Evolutionary conservation across 2,113 vertebrate genomes (phyloP), one percentile per base, ranked within the genome.

Genomic region (Lates calcarifer): DNA sequence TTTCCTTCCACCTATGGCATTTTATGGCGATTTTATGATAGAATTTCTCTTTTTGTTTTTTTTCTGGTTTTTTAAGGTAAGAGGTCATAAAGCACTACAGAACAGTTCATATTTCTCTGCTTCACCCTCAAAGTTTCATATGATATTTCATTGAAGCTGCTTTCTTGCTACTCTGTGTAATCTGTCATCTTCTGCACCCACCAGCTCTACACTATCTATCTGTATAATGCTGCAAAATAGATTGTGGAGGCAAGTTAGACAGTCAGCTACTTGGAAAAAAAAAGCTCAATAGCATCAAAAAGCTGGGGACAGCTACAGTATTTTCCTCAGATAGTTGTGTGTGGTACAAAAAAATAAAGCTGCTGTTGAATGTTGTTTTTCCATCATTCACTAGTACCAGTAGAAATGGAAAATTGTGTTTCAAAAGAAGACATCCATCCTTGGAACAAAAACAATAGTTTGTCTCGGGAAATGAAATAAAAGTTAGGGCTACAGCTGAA

Each of bases 111-210:
- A 31, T 71, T 35, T 64, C 4, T 65, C 29, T 39, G 51, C 9
- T 57, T 65, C 11, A 3, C 45, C 33, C 28, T 43, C 15, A 73
- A 64, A 45, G 2, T 57, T 79, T 78, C 3, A 73, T 58, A 75
- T 69, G 24, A 58, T 72, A 5, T 63, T 64, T 68, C 73, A 75
- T 39, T 79, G 66, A 78, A 77, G 24, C 26, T 60, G 29, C 35
- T 82, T 77, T 53, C 53, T 51, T 60, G 47, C 60, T 72, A 2
- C 26, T 55, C 6, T 24, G 2, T 17, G 22, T 73, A 65, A 79
- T 76, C 70, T 66, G 56, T 90, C 69, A 73, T 73, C 26, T 33
- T 58, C 37, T 66, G 47, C 63, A 29, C 58, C 75, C 72, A 61
- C 13, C 28, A 35, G 35, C 76, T 76, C 63, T 6, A 1, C 0